Conservation (phyloP, 2,888 invertebrate species). For the Xylocampa areola region DNA sequence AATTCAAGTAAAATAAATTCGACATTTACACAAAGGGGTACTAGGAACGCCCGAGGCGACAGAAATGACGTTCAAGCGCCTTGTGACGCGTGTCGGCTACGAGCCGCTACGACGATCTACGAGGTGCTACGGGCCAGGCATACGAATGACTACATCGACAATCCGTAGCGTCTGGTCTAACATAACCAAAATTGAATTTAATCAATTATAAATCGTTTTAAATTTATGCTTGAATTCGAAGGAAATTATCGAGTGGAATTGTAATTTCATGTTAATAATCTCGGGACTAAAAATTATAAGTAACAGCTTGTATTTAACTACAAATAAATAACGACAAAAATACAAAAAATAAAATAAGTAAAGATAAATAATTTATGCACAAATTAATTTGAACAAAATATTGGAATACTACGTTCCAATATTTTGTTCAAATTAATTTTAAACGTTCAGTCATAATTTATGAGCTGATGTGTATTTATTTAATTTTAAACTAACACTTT, state of each 20-base stretch:
- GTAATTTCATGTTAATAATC: constrained; percentile 1
- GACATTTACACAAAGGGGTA: constrained; percentile 54
- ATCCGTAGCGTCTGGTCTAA: constrained; percentile 43
- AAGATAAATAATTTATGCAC: constrained; percentile 34
- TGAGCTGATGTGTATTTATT: constrained; percentile 41
- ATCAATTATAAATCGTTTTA: constrained; percentile 52
- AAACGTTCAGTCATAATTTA: constrained; percentile 46
- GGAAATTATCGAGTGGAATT: constrained; percentile 2
- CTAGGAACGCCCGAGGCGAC: constrained; percentile 57
- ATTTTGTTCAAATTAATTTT: constrained; percentile 52
- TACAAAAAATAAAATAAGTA: constrained; percentile 24
- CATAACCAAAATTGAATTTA: constrained; percentile 51
- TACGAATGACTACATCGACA: constrained; percentile 60
- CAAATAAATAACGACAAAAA: constrained; percentile 29
- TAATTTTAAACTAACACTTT: constrained; percentile 33
- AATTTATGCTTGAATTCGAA: constrained; percentile 21
- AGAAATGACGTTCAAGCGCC: constrained; percentile 55
- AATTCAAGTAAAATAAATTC: constrained; percentile 51
- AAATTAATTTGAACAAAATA: constrained; percentile 44
- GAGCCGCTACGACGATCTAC: constrained; percentile 56
- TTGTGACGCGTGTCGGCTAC: constrained; percentile 63
- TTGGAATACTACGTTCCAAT: too few species aligned
- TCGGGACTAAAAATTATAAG: constrained; percentile 4
- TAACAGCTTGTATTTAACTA: constrained; percentile 9
- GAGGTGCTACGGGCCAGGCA: constrained; percentile 57